Conservation (phyloP, 2,888 invertebrate genomes). For the Amphimallon solstitiale region DNA sequence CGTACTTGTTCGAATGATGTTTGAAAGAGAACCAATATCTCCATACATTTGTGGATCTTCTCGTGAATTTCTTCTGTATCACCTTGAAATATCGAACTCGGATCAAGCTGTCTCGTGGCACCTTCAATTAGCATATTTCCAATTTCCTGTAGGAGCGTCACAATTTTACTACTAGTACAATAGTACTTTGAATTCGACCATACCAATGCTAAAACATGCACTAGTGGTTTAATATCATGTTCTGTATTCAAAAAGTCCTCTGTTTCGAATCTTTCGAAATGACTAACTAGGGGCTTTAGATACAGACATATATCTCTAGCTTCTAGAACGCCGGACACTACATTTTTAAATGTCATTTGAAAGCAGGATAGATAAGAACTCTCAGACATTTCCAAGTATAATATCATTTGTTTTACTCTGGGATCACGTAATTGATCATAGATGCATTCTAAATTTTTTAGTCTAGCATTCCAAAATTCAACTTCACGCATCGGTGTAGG, state of each 20-base stretch:
- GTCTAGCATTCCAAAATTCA: constrained; percentile 81
- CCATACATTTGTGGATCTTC: constrained; percentile 53
- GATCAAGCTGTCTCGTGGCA: constrained; percentile 78
- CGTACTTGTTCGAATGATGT: constrained; percentile 65
- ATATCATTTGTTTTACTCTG: constrained; percentile 84
- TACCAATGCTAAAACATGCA: constrained; percentile 83
- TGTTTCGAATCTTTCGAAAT: constrained; percentile 78
- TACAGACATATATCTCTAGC: constrained; percentile 85
- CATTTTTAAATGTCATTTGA: constrained; percentile 79
- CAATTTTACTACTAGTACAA: constrained; percentile 66
- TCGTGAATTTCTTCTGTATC: constrained; percentile 67
- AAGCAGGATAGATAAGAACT: constrained; percentile 85
- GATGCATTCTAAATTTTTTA: constrained; percentile 85
- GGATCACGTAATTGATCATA: constrained; percentile 87
- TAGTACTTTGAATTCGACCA: constrained; percentile 82
- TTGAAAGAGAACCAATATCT: constrained; percentile 54
- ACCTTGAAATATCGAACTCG: constrained; percentile 84
- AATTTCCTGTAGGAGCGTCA: constrained; percentile 80
- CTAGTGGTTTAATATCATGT: constrained; percentile 71
- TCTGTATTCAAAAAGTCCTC: constrained; percentile 74
- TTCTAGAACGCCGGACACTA: constrained; percentile 82
- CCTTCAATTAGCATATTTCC: constrained; percentile 84
- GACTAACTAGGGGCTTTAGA: constrained; percentile 76
- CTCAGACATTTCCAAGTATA: constrained; percentile 72
- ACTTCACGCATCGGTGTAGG: constrained; percentile 79